Base-by-base conservation (phyloP, 2,113 vertebrate species). In the Columba livia region DNA sequence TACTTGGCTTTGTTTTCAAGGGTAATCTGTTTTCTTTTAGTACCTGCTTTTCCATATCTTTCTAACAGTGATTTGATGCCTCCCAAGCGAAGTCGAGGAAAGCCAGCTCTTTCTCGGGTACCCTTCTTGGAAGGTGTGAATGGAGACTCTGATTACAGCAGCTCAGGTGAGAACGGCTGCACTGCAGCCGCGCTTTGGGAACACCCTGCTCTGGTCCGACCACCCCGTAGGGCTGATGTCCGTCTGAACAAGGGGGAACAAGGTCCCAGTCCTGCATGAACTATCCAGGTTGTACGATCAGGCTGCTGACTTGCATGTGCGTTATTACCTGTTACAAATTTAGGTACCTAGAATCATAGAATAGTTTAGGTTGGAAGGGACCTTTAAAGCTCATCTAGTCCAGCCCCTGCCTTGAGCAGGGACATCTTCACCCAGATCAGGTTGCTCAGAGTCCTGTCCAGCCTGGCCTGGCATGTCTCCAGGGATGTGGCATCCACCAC, bases 81-180 rank as follows among this genome's bases (percentile, higher is more conserved):
- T 48, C 99, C 98, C 85, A 99, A 99, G 97, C 98, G 98, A 82
- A 99, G 99, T 77, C 98, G 99, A 10, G 99, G 99, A 79, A 99
- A 99, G 96, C 99, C 99, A 2, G 98, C 99, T 61, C 98, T 99
- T n/a, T 98, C 99, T 92, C 98, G 99, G 95, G 97, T 99, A 66
- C 99, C 99, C 65, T 98, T 99, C 90, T 75, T 99, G 96, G 99
- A 99, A 61, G 98, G 98, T 16, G 96, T 99, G 70, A 99, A 99
- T 2, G 99, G 99, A 95, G 99, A 99, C 88, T 97, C 97, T 0
- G 98, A 99, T 96, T 99, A 99, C 97, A 98, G 88, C 36, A 96
- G 97, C 94, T 96, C 98, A 98, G 99, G 99, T 99, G 96, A 98
- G 98, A 91, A 94, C 1, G 9, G 19, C 64, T 15, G 23, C 74